phyloP scores from a whole-genome alignment of 2,113 vertebrate species.

The Burhinus oedicnemus region DNA sequence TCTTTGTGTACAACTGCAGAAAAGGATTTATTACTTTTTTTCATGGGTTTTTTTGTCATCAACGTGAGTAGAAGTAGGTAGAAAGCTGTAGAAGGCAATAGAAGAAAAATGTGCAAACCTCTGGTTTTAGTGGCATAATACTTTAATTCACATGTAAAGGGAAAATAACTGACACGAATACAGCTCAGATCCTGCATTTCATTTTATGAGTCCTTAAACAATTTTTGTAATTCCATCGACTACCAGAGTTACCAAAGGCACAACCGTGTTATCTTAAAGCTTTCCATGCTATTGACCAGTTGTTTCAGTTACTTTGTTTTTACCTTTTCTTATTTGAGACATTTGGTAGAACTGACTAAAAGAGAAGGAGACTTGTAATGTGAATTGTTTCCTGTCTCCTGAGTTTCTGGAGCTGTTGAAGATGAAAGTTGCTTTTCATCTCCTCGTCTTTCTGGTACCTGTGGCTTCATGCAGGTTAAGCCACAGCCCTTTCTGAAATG shows the following conservation, averaged over 20 bases:
- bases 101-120: background rate
- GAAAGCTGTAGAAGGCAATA: background rate
- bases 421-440: background rate
- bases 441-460: background rate
- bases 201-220: background rate
- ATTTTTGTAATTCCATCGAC: background rate
- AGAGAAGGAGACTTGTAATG: background rate
- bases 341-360: background rate
- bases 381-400: background rate
- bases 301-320: background rate
- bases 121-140: background rate
- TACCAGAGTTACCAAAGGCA: background rate
- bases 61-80: background rate
- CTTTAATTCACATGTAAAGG: background rate
- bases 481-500: too few relatives aligned
- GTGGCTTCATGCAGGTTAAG: background rate
- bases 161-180: background rate
- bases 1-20: background rate
- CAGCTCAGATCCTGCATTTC: background rate
- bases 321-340: background rate
- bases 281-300: background rate
- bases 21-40: background rate
- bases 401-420: background rate
- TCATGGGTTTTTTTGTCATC: background rate
- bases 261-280: background rate